Base-by-base conservation (phyloP, 2,888 invertebrate genomes). In the Spilosoma lubricipeda region DNA sequence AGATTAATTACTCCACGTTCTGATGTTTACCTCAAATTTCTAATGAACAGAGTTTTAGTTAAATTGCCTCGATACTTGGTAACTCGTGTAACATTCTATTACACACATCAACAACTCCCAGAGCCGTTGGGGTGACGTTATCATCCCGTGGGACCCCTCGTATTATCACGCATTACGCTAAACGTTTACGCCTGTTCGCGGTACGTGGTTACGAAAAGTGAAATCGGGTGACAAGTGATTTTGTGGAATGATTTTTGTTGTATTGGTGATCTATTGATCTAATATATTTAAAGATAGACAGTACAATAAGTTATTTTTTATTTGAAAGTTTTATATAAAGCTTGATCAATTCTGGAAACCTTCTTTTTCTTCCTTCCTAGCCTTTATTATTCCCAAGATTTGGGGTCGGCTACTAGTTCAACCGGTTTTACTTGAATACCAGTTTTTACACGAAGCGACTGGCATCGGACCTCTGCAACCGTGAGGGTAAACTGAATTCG, bases 141-240 rank as follows among this genome's bases (percentile, higher is more conserved):
- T 81, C 87, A 83, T 80, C 87, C 78, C 85, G 48, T 11, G 84
- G 78, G 86, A 79, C 74, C 77, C 84, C 79, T 79, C 78, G 76
- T 72, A 64, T 84, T 82, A 86, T 85, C 85, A 81, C 86, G 83
- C 84, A 76, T 86, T 82, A 81, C 80, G 74, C 39, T 81, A 81
- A 84, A 86, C 81, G 79, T 79, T 84, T 70, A 82, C 80, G 80
- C 81, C 70, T 82, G 77, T 64, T 82, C 77, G 72, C 71, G 74
- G 81, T 52, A 64, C 70, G 39, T 13, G 42, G 71, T 63, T 64
- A 27, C 42, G 30, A 18, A 27, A 63, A 67, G 74, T 71, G 71
- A 74, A 67, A 68, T 74, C 67, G 48, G 33, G n/a, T 48, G 59
- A 67, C 45, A 71, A 71, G 70, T 74, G 70, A 71, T 74, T 74